Base-by-base conservation (phyloP, 2,113 vertebrate genomes). In the Piliocolobus tephrosceles region DNA sequence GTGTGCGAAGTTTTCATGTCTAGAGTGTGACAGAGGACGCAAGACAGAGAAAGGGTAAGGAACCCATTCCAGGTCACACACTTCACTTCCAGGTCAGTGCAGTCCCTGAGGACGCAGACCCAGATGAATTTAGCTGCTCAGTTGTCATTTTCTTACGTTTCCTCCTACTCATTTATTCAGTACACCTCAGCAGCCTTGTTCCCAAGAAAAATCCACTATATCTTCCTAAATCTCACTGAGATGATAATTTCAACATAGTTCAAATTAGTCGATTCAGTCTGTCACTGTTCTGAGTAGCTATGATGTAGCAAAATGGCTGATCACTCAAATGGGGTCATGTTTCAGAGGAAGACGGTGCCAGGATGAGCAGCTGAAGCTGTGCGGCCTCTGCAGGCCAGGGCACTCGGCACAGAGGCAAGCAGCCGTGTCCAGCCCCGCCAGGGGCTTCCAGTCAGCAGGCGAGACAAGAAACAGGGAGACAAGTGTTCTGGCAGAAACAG, bases 401-500 rank as follows among this genome's bases (percentile, higher is more conserved):
- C 32, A 20, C 75, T 68, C 4, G 7, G 14, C 9, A 50, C 35
- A 40, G 30, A 25, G 45, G 5, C 18, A 9, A 52, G 27, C 35
- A 30, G 27, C 16, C 11, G 0, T 0, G 2, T 7, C 38, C 45
- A 50, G 38, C 58, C 61, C 75, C 58, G 72, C 20, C 3, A 3
- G 25, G 30, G 9, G 30, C 2, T 18, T 11, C 32, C 4, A 10
- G 30, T 32, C 18, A 3, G 16, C 8, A 52, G 14, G 38, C 18
- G 2, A 66, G 45, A 35, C 12, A n/a, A 9, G 75, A 50, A 52
- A 40, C n/a, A 52, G 3, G 1, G 18, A 58, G 64, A 30, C 2
- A 58, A 23, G 18, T 4, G 1, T 13, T 3, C 8, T 20, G 1
- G 30, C 6, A 70, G 50, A 45, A 58, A 13, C 5, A 8, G 1